These are phyloP conservation scores for Danio kyathit DNA, from an alignment of 2,797 vertebrate genomes.

Conservation along the genomic window DNA sequence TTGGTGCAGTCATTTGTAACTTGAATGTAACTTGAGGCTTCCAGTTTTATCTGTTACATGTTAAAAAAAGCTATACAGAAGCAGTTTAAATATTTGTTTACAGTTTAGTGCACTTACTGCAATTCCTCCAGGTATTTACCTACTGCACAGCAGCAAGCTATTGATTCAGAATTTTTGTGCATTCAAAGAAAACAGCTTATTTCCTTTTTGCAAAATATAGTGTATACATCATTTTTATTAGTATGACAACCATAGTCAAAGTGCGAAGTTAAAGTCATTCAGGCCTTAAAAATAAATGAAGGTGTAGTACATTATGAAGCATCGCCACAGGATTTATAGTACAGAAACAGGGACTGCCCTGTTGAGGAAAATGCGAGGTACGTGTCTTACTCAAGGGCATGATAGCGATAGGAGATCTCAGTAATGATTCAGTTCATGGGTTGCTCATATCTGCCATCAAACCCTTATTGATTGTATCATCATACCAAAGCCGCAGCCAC, in stretches of 20 bases:
- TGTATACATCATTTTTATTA: neutral
- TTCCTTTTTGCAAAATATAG: too few species aligned
- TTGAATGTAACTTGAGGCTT: too few species aligned
- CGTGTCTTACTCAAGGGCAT: constrained; percentile 16
- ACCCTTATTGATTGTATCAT: constrained; percentile 22
- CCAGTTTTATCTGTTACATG: too few species aligned
- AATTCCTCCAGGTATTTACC: too few species aligned
- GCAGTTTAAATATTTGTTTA: too few species aligned
- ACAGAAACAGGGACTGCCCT: constrained; percentile 1
- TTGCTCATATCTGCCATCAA: constrained; percentile 22
- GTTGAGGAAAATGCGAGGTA: constrained; percentile 15
- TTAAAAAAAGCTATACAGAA: too few species aligned
- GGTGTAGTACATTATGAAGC: neutral
- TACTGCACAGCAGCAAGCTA: too few species aligned
- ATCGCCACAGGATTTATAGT: constrained; percentile 15
- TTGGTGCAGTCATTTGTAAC: too few species aligned
- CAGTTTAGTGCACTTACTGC: too few species aligned
- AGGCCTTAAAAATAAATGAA: constrained; percentile 21
- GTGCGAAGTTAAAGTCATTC: neutral
- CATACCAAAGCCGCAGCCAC: constrained; percentile 4
- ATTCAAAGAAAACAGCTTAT: too few species aligned
- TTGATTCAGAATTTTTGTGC: too few species aligned
- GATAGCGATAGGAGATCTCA: constrained; percentile 11
- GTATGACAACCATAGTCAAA: neutral
- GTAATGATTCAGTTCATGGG: constrained; percentile 25